These are phyloP conservation scores for Avahi laniger DNA, from an alignment of 2,797 vertebrate genomes.

Conservation along the genomic window DNA sequence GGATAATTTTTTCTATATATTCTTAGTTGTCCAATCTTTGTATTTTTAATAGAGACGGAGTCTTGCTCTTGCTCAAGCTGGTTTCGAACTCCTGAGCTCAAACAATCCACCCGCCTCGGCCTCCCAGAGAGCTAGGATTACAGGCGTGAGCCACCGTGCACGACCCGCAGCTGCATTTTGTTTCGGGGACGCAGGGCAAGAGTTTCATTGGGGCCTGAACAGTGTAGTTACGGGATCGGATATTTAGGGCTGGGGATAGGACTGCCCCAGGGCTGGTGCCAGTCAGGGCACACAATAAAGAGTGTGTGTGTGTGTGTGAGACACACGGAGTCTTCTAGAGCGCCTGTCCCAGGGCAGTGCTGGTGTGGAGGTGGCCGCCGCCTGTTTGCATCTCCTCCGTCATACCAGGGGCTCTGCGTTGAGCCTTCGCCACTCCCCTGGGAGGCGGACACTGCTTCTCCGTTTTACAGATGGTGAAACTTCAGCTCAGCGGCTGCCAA, in stretches of 20 bases:
- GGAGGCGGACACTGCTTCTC: not conserved
- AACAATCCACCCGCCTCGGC: no score
- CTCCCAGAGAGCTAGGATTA: no score
- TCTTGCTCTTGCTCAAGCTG: no score
- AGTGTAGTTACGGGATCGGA: not conserved
- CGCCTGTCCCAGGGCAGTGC: not conserved
- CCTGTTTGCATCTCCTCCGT: not conserved
- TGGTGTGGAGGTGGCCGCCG: accelerated
- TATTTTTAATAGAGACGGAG: no score
- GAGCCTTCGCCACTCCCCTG: not conserved
- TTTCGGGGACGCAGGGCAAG: not conserved
- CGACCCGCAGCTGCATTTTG: not conserved
- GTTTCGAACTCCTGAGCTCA: no score
- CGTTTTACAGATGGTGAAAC: not conserved
- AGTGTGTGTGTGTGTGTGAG: not conserved
- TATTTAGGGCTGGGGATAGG: not conserved
- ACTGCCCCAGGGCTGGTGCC: not conserved
- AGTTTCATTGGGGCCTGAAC: not conserved
- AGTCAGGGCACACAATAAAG: no score
- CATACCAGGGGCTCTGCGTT: not conserved
- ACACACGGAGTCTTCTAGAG: no score
- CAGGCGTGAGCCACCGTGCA: no score
- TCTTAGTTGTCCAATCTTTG: no score
- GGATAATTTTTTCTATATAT: no score
- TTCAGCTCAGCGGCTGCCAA: not conserved